Evolutionary conservation across 2,888 invertebrate genomes (phyloP).

Genomic region (Teleiodes luculella): DNA sequence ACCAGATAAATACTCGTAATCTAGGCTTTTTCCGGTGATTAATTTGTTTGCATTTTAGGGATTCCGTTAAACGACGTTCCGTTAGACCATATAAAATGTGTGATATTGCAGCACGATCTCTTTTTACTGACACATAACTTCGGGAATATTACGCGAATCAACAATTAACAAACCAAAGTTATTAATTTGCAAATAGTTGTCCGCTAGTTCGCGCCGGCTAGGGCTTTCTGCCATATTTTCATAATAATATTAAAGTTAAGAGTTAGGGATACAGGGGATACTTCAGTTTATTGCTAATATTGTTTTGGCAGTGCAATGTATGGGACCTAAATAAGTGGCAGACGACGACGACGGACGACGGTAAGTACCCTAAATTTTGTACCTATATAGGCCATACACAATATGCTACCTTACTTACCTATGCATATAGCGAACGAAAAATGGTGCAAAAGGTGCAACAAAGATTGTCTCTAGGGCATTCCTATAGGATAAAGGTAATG

Average conservation of each 20-base stretch:
- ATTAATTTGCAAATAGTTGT: slow-evolving; percentile 13
- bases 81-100: too few species aligned
- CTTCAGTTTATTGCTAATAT: slow-evolving; percentile 6
- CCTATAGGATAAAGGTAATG: too few species aligned
- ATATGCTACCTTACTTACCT: too few species aligned
- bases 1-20: too few species aligned
- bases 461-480: too few species aligned
- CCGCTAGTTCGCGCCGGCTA: background rate
- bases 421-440: too few species aligned
- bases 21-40: too few species aligned
- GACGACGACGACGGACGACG: background rate
- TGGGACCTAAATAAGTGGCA: background rate
- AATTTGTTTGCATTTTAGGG: too few species aligned
- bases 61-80: too few species aligned
- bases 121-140: background rate
- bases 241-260: slow-evolving; percentile 1
- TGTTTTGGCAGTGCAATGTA: background rate
- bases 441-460: too few species aligned
- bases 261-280: slow-evolving; percentile 3
- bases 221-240: slow-evolving; percentile 6
- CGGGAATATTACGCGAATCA: slow-evolving; percentile 11
- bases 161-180: slow-evolving; percentile 11
- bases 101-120: background rate
- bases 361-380: too few species aligned
- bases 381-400: too few species aligned